Base-by-base conservation (phyloP, 2,113 vertebrate species). In the Gymnobelideus leadbeateri region DNA sequence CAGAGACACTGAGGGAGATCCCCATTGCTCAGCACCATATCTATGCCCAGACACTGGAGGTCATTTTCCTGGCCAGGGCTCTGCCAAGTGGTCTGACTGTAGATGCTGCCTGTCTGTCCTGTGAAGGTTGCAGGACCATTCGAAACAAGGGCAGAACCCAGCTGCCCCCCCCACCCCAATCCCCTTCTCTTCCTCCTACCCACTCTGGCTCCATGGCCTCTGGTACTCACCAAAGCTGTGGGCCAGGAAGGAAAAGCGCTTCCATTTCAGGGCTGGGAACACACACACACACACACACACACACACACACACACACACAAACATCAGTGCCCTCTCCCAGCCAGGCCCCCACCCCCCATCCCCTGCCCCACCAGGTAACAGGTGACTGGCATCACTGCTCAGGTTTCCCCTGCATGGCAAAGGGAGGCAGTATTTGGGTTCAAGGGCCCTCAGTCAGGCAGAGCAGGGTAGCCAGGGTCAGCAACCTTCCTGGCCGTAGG, bases 211-310 rank as follows among this genome's bases (percentile, higher is more conserved):
- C 28, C 49, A 5, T 3, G 0, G 50, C 46, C 10, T 21, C 26
- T 43, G 0, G 0, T 2, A 98, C 99, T 99, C 98, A 99, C 99
- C 99, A 98, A 99, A 99, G 97, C 99, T 99, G 98, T 99, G 99
- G 96, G 98, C 99, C 93, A 99, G 97, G 96, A 99, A 98, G 89
- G 99, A 99, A 97, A 99, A 99, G 25, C 68, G 98, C 92, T 97
- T 99, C 99, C 99, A 99, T 92, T 99, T 98, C 97, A 99, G 98
- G 96, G 99, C 99, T 99, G 98, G 94, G 98, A 98, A 92, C 89
- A 98, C 94, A 52, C 51, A 52, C 10, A 52, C 51, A 12, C 8
- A 12, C 8, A 52, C 51, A 52, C 51, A 52, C 51, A 16, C 12
- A 16, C 51, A 51, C 51, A 51, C 51, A 51, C 51, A 51, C 51